Percentiles rank a stretch among this genome's conserved stretches.
Evolutionary conservation across 2,888 invertebrate species (phyloP).

Genomic region (Cephus spinipes): DNA sequence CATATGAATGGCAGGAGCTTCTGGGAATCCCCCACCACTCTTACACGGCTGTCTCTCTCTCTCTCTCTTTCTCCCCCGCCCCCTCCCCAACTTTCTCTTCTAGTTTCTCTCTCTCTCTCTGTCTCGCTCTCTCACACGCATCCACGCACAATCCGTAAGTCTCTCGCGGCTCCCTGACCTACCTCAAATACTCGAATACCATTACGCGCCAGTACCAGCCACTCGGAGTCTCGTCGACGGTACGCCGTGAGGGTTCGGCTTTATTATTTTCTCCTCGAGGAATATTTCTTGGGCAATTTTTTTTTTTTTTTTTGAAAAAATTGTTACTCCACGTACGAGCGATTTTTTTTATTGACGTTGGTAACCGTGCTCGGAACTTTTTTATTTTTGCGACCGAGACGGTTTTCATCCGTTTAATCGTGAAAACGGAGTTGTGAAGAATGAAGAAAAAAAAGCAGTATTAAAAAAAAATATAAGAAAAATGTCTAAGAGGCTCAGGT

Average conservation of each 20-base stretch:
- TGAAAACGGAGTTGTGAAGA: background rate
- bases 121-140: background rate
- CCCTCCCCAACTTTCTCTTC: background rate
- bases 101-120: background rate
- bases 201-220: background rate
- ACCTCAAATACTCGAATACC: slow-evolving; percentile 25
- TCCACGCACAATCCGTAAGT: background rate
- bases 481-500: slow-evolving; percentile 62
- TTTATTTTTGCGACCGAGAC: background rate
- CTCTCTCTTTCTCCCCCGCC: background rate
- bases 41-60: background rate
- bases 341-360: background rate
- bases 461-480: slow-evolving; percentile 31
- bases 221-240: slow-evolving; percentile 13
- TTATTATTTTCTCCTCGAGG: background rate
- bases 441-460: background rate
- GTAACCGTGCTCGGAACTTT: background rate
- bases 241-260: background rate
- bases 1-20: slow-evolving; percentile 7
- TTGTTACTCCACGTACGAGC: background rate
- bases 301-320: background rate
- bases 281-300: background rate
- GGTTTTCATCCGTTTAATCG: background rate
- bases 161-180: slow-evolving; percentile 15
- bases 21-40: background rate